phyloP scores from a whole-genome alignment of 2,797 vertebrate species.

The Silurus aristotelis region DNA sequence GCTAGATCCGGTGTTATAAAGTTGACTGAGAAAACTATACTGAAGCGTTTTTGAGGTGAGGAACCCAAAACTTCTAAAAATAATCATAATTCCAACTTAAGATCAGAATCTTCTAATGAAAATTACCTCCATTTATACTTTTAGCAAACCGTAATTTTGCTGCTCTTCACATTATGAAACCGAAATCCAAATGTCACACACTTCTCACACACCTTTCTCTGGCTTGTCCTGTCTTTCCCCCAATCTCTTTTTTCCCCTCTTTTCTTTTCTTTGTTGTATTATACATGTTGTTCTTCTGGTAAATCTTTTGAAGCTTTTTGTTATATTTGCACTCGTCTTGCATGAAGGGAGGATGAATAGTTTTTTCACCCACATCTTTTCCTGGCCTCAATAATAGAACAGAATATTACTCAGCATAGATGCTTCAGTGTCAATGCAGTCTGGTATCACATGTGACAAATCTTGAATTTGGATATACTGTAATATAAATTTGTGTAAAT shows the following conservation, averaged over 20 bases:
- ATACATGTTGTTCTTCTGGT: neutral
- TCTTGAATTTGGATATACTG: neutral
- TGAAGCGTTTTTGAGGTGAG: no score
- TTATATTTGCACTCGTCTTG: neutral
- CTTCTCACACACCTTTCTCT: constrained; percentile 2
- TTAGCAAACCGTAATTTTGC: neutral
- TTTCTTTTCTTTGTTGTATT: neutral
- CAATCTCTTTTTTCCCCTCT: neutral
- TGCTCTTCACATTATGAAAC: neutral
- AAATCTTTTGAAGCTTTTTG: neutral
- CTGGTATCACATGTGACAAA: neutral
- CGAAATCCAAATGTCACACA: neutral
- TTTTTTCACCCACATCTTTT: constrained; percentile 12
- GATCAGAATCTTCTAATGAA: no score
- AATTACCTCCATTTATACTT: neutral
- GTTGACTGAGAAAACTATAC: no score
- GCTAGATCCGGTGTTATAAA: neutral
- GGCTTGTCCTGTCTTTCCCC: neutral
- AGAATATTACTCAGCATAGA: neutral
- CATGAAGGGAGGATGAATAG: neutral
- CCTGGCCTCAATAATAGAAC: neutral
- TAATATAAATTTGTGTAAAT: no score
- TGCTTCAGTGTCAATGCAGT: neutral
- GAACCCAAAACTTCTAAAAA: no score
- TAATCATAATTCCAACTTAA: no score